phyloP scores from a whole-genome alignment of 2,113 vertebrate species.

The Coreoperca whiteheadi region DNA sequence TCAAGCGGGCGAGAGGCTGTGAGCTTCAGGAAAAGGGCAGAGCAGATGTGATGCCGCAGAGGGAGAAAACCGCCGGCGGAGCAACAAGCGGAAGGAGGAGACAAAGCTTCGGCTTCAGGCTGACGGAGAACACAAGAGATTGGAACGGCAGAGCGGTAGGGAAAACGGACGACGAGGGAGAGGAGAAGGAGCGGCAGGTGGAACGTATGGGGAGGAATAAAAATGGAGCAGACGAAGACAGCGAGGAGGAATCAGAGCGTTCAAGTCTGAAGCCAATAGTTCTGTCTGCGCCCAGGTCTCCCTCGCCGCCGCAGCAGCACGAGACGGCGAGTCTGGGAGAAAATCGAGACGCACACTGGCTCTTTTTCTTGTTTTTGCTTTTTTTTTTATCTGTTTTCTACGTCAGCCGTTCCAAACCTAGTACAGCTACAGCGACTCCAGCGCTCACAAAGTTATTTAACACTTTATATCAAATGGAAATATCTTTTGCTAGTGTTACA shows the following conservation, averaged over 20 bases:
- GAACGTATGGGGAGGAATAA: constrained; percentile 7
- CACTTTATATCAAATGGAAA: too few relatives aligned
- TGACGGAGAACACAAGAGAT: neutral
- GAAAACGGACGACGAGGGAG: neutral
- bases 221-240: neutral
- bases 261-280: neutral
- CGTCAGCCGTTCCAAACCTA: too few relatives aligned
- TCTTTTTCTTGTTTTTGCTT: too few relatives aligned
- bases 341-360: too few relatives aligned
- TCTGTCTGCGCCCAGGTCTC: neutral
- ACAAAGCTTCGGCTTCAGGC: neutral
- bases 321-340: neutral
- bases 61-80: neutral
- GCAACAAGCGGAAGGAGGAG: neutral
- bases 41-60: neutral
- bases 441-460: too few relatives aligned
- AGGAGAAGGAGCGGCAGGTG: constrained; percentile 17
- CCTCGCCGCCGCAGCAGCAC: neutral
- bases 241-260: neutral
- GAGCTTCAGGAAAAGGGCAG: neutral
- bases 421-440: too few relatives aligned
- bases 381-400: too few relatives aligned
- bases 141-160: neutral
- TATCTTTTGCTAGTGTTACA: too few relatives aligned
- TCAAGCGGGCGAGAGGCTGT: neutral